A percentile compares a stretch with the other conserved stretches of the same genome.
phyloP scores from a whole-genome alignment of 2,113 vertebrate species.

The Perccottus glenii region DNA sequence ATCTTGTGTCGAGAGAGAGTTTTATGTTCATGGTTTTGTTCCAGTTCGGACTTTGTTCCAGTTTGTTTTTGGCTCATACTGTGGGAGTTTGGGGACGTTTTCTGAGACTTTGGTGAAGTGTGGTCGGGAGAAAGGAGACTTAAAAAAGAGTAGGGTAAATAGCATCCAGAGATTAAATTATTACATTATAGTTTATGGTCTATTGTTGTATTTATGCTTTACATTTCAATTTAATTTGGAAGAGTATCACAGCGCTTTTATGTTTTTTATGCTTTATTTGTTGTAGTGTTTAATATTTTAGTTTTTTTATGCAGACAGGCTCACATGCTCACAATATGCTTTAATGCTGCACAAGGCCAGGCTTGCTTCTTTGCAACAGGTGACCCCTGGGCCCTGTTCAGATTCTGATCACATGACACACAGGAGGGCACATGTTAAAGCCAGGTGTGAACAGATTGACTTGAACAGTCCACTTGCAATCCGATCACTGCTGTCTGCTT shows the following conservation, averaged over 20 bases:
- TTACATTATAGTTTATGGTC: neutral
- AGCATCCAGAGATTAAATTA: neutral
- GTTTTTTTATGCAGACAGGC: too few relatives aligned
- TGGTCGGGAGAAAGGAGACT: neutral
- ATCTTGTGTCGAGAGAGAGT: neutral
- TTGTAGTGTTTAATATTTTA: too few relatives aligned
- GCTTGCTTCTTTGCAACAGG: too few relatives aligned
- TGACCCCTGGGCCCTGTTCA: too few relatives aligned
- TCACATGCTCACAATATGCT: too few relatives aligned
- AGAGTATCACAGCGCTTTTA: neutral
- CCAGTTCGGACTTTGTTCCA: neutral
- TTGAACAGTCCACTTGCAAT: too few relatives aligned
- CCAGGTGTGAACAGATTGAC: too few relatives aligned
- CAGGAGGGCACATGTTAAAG: too few relatives aligned
- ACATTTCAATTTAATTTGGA: neutral
- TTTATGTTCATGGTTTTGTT: neutral
- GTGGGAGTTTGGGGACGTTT: conserved; percentile 10
- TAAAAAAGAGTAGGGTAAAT: neutral
- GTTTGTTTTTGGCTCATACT: neutral
- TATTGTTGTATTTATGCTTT: neutral
- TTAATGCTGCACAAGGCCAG: too few relatives aligned
- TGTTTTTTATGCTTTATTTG: neutral
- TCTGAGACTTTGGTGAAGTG: neutral
- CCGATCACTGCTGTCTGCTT: too few relatives aligned
- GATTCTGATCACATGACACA: too few relatives aligned